A percentile compares a stretch with the other conserved stretches of the same genome.
Conservation (phyloP, 2,113 vertebrate genomes). For the Neomonachus schauinslandi region DNA sequence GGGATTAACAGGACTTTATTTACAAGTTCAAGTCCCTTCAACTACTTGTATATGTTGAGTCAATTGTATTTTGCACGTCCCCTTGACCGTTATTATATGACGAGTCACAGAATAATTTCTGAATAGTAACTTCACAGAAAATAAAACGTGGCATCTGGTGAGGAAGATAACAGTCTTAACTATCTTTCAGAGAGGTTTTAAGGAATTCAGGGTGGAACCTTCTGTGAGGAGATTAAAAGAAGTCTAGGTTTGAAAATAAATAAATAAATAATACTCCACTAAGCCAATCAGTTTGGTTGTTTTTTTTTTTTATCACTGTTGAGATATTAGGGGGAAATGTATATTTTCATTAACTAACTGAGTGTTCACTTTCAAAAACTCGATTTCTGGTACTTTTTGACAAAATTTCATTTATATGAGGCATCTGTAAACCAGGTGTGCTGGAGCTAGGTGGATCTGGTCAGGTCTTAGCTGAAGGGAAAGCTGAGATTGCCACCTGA, state of each 20-base stretch:
- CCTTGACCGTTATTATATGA: neutral
- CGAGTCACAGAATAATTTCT: slow-evolving; percentile 24
- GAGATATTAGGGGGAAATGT: neutral
- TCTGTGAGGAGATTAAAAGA: neutral
- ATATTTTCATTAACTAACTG: neutral
- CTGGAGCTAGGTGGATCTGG: rapidly evolving
- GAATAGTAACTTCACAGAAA: neutral
- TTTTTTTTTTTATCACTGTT: neutral
- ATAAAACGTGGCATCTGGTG: neutral
- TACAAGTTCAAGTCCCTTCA: neutral
- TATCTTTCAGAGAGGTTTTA: slow-evolving; percentile 5
- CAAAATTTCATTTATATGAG: neutral
- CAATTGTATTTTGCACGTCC: neutral
- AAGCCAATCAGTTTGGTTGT: neutral
- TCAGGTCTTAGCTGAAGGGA: neutral
- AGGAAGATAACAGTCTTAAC: neutral
- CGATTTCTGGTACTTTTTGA: neutral
- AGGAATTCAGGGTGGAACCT: neutral
- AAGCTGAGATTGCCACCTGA: neutral
- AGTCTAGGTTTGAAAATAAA: neutral
- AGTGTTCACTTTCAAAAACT: neutral
- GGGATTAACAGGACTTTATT: neutral
- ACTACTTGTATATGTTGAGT: neutral
- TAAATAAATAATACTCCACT: neutral
- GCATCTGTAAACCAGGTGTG: neutral